Base-by-base conservation (phyloP, 2,888 invertebrate genomes). In the Agapostemon virescens region DNA sequence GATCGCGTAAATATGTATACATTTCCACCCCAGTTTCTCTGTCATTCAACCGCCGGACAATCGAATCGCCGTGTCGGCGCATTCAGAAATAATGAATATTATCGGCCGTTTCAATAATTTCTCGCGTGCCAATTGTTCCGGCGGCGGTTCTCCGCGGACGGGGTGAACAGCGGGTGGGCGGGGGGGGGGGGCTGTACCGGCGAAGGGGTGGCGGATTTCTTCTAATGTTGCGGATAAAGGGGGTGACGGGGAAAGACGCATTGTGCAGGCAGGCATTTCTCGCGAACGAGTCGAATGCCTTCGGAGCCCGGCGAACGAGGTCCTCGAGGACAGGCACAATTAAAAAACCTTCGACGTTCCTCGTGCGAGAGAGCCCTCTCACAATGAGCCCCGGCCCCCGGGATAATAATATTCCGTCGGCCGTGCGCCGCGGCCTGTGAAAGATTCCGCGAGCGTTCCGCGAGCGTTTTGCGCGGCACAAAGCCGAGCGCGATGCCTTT, bases 401-500 rank as follows among this genome's bases (percentile, higher is more conserved):
- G 15, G 36, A 45, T 79, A 79, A 78, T 78, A 78, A 78, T 36
- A 36, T 68, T n/a, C 26, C 52, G 42, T 7, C 20, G 20, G 13
- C n/a, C 23, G 38, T 38, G n/a, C 15, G 49, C 23, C 52, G 58
- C 23, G 63, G 42, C 52, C 71, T 42, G 49, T 49, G 33, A 69
- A 79, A 81, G 79, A 74, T 79, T 68, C 75, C 80, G 81, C 75
- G 67, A 75, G 26, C 52, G 52, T 52, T 52, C 13, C 23, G 52
- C 52, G 20, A 45, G 42, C 58, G 80, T 74, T 79, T 58, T 79
- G 74, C 69, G 61, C 79, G 69, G 36, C 61, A 69, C 40, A 70
- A 74, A 79, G 58, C 74, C 55, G 52, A 69, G 74, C 40, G 74
- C 58, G 79, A 79, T 64, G 79, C 69, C 69, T 81, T 74, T 81